Conservation (phyloP, 2,888 invertebrate genomes). For the Eledone cirrhosa region DNA sequence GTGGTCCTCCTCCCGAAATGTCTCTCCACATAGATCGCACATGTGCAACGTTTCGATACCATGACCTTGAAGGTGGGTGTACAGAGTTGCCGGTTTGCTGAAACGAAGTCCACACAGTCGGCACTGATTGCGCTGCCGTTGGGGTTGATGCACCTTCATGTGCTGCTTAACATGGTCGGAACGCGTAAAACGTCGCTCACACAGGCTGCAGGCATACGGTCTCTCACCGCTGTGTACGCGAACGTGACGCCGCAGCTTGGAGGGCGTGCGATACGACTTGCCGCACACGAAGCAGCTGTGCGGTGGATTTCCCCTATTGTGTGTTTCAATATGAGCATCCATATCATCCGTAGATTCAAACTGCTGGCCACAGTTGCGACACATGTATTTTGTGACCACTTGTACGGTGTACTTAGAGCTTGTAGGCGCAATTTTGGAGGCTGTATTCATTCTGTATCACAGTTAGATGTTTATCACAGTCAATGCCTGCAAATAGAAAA, state of each 20-base stretch:
- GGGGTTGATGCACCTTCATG: conserved; percentile 42
- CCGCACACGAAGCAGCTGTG: conserved; percentile 29
- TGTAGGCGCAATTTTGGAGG: conserved; percentile 23
- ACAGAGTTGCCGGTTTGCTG: conserved; percentile 45
- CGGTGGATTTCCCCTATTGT: conserved; percentile 35
- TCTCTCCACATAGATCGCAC: conserved; percentile 53
- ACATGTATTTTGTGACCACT: conserved; percentile 54
- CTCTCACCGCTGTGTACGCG: conserved; percentile 31
- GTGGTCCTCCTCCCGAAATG: conserved; percentile 49
- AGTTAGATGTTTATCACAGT: conserved; percentile 25
- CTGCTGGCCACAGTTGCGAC: conserved; percentile 52
- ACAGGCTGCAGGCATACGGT: conserved; percentile 29
- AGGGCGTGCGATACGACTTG: conserved; percentile 29
- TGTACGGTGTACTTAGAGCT: conserved; percentile 42
- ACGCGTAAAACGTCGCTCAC: conserved; percentile 30
- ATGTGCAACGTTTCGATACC: conserved; percentile 46
- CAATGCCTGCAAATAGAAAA: conserved; percentile 17
- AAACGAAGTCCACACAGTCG: conserved; percentile 52
- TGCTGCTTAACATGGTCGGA: conserved; percentile 31
- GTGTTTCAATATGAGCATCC: conserved; percentile 46
- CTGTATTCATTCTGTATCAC: conserved; percentile 27
- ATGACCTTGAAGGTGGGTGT: conserved; percentile 48
- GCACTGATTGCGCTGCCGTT: conserved; percentile 49
- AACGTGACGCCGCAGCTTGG: conserved; percentile 30
- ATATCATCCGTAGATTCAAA: conserved; percentile 48